Evolutionary conservation across 2,888 invertebrate genomes (phyloP).

Genomic region (Acrobasis suavella): DNA sequence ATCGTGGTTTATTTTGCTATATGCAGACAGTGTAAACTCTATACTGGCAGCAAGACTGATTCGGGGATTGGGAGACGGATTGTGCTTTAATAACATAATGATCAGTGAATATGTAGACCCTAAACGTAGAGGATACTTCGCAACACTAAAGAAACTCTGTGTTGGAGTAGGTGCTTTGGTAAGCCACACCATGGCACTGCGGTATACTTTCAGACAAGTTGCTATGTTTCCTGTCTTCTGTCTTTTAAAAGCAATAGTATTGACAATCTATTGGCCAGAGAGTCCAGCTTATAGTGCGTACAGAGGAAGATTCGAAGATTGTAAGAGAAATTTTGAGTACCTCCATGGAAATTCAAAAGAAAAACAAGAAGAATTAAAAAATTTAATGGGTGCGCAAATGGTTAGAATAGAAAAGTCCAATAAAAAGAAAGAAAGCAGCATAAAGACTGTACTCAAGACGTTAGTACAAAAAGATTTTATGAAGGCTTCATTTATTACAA

Average conservation of each 20-base stretch:
- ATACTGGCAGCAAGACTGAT: conserved; percentile 43
- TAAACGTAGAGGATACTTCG: conserved; percentile 47
- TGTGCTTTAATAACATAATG: conserved; percentile 42
- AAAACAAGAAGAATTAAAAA: conserved; percentile 40
- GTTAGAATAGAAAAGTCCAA: conserved; percentile 25
- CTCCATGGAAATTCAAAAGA: conserved; percentile 39
- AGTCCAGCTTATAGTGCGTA: conserved; percentile 50
- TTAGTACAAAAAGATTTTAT: conserved; percentile 42
- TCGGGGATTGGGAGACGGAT: conserved; percentile 46
- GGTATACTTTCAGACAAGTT: conserved; percentile 49
- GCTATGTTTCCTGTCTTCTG: conserved; percentile 34
- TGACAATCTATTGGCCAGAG: conserved; percentile 48
- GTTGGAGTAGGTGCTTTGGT: conserved; percentile 40
- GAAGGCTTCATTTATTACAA: conserved; percentile 41
- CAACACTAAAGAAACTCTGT: conserved; percentile 40
- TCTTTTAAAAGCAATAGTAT: conserved; percentile 31
- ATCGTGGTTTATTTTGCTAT: conserved; percentile 44
- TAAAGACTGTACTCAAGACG: conserved; percentile 28
- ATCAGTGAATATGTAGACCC: conserved; percentile 47
- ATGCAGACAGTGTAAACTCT: conserved; percentile 37
- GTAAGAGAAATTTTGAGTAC: conserved; percentile 43
- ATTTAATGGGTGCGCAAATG: conserved; percentile 37
- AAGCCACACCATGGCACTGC: conserved; percentile 44
- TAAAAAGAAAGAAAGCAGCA: conserved; percentile 9
- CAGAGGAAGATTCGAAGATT: conserved; percentile 47